Base-by-base conservation (phyloP, 1,140 invertebrate genomes). In the Euschistus heros region DNA sequence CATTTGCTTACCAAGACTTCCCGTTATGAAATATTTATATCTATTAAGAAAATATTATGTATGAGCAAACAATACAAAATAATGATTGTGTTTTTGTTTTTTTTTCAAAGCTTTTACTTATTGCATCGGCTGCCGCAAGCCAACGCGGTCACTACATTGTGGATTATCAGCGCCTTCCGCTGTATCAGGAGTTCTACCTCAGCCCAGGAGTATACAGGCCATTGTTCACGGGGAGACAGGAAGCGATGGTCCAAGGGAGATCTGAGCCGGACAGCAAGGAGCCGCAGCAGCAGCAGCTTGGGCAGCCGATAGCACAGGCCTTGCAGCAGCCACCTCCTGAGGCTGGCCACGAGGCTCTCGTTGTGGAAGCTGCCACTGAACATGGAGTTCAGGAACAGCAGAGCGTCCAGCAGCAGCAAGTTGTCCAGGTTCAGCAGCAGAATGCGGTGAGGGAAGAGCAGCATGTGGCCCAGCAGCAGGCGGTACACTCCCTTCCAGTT, bases 401-500 rank as follows among this genome's bases (percentile, higher is more conserved):
- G 22, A 47, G 2, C 1, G n/a, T 20, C 15, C 62, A 47, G 24
- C 44, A 64, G 50, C 63, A 52, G 47, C 62, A 52, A 13, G 42
- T 13, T 54, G 6, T n/a, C 7, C 52, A 54, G 18, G 22, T 24
- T 13, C 52, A 54, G 52, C 37, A 63, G 27, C 37, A 42, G 44
- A 15, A 17, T 2, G 22, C 3, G 20, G 18, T 46, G 10, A 20
- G 18, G 13, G 30, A 15, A 5, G 47, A 17, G 17, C 20, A 26
- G 20, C 37, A 42, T 17, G 46, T 60, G 27, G 15, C 24, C n/a
- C 24, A 66, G 6, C 30, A 57, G 42, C 50, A 33, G n/a, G 20
- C 63, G 54, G 22, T 63, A 57, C 33, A 59, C 8, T 62, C 62
- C 14, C 54, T 65, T 3, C 68, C 69, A 0, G 68, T 70, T 10